These are phyloP conservation scores for Astur gentilis DNA, from an alignment of 2,113 vertebrate genomes.

Conservation along the genomic window DNA sequence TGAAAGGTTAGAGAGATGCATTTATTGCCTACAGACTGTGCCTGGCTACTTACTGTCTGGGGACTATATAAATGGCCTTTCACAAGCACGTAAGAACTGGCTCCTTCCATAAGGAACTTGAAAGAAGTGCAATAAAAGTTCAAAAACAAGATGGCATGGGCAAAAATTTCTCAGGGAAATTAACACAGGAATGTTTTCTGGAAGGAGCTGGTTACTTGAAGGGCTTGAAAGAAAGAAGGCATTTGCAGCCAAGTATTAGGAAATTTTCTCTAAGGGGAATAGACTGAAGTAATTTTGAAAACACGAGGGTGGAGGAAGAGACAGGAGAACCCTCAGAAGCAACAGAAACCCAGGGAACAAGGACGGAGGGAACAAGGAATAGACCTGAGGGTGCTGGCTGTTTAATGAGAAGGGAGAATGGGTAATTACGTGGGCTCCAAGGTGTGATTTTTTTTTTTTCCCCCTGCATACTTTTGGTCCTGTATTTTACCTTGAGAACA, in stretches of 20 bases:
- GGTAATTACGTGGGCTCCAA: not conserved
- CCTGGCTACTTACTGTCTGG: not conserved
- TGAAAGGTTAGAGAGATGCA: not conserved
- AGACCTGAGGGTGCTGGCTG: not conserved
- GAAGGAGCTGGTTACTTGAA: not conserved
- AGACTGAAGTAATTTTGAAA: not conserved
- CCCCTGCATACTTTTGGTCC: not conserved
- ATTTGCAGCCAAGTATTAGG: not conserved
- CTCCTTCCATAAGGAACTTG: not conserved
- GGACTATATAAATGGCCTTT: not conserved
- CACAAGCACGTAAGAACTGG: not conserved
- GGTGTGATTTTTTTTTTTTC: not conserved
- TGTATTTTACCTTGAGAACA: not conserved
- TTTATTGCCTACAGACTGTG: not conserved
- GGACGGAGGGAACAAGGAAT: not conserved
- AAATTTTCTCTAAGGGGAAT: slow-evolving; percentile 17
- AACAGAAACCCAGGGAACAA: not conserved
- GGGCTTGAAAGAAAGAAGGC: not conserved
- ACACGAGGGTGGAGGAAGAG: not conserved
- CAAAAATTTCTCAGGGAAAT: slow-evolving; percentile 8
- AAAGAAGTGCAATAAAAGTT: slow-evolving; percentile 23
- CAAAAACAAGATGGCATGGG: not conserved
- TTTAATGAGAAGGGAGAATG: not conserved
- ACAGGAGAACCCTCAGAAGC: not conserved
- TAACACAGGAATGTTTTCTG: slow-evolving; percentile 13